phyloP scores from a whole-genome alignment of 2,888 invertebrate genomes.

The Acrobasis suavella region DNA sequence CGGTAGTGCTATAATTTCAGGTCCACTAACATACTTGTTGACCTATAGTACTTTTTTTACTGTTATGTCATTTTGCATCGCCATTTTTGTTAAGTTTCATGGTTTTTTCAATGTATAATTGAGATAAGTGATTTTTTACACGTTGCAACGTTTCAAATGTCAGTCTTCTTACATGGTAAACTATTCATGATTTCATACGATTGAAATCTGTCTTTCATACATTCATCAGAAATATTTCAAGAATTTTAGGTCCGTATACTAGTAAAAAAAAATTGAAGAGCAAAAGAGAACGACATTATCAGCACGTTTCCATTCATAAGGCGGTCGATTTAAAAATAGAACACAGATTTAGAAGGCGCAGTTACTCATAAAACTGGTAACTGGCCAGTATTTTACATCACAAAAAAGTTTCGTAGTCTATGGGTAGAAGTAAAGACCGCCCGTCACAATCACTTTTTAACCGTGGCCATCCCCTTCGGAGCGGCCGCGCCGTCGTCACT shows the following conservation, averaged over 20 bases:
- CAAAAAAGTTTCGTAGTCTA: conserved; percentile 9
- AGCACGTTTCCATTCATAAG: conserved; percentile 11
- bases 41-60: no score
- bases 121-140: neutral
- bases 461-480: conserved; percentile 73
- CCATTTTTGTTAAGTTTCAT: neutral
- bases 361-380: conserved; percentile 24
- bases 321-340: conserved; percentile 12
- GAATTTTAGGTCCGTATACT: neutral
- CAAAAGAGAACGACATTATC: neutral
- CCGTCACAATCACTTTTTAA: conserved; percentile 33
- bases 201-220: conserved; percentile 4
- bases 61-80: neutral
- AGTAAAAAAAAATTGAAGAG: neutral
- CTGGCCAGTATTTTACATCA: conserved; percentile 15
- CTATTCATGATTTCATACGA: neutral
- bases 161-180: conserved; percentile 21
- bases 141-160: conserved; percentile 14
- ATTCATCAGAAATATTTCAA: neutral
- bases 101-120: neutral
- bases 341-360: conserved; percentile 6
- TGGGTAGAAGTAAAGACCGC: conserved; percentile 9
- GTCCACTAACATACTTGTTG: neutral
- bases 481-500: conserved; percentile 77
- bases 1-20: no score